Conservation (phyloP, 37 sponge, comb jelly and placozoan genomes). For the Ianthella basta region DNA sequence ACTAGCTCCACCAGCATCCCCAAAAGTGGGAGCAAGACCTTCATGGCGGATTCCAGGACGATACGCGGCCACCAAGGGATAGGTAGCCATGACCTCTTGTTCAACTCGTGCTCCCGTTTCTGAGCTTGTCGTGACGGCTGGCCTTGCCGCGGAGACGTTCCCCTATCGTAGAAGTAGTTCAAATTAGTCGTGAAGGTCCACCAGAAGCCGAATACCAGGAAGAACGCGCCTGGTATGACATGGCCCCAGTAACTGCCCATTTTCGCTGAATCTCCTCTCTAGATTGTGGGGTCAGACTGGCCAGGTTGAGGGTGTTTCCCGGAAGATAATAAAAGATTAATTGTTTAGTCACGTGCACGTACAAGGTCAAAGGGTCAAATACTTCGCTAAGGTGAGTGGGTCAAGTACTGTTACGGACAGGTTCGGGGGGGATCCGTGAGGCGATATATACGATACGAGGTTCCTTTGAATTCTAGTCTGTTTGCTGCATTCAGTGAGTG, state of each 20-base stretch:
- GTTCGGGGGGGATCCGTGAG: no score
- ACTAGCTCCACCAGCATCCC: slow-evolving; percentile 57
- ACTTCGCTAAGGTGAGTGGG: no score
- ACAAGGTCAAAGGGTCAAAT: no score
- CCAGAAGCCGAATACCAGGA: slow-evolving; percentile 47
- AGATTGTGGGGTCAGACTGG: no score
- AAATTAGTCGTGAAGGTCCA: slow-evolving; percentile 32
- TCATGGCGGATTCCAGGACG: slow-evolving; percentile 56
- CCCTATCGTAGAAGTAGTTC: background rate
- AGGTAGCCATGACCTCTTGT: slow-evolving; percentile 53
- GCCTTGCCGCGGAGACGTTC: background rate
- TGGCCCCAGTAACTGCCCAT: slow-evolving; percentile 72
- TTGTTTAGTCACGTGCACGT: no score
- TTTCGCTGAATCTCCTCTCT: background rate
- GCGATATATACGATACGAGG: no score
- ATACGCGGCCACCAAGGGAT: slow-evolving; percentile 37
- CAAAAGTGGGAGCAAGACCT: slow-evolving; percentile 38
- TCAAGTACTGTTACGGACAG: no score
- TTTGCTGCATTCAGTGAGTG: no score
- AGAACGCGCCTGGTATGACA: slow-evolving; percentile 58
- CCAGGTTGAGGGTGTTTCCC: no score
- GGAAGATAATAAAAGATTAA: no score
- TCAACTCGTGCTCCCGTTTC: slow-evolving; percentile 44
- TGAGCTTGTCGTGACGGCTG: background rate
- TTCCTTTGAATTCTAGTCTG: no score